A percentile compares a stretch with the other conserved stretches of the same genome.
These are phyloP conservation scores for Bubo bubo DNA, from an alignment of 2,113 vertebrate genomes.

Conservation along the genomic window DNA sequence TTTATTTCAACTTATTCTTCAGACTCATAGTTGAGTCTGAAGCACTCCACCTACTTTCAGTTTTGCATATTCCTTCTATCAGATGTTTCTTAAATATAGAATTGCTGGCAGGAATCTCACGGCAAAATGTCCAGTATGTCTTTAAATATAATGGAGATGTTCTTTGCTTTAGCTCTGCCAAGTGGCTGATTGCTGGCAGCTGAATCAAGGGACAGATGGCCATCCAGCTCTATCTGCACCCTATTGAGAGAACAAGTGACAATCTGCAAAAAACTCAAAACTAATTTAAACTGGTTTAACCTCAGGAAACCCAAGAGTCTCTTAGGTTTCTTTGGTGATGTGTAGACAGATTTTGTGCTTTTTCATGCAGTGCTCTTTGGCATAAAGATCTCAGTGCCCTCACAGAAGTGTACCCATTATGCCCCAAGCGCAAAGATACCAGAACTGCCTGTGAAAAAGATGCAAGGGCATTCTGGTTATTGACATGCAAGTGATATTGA, in stretches of 20 bases:
- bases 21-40: background rate
- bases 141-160: constrained; percentile 56
- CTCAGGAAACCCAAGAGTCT: constrained; percentile 43
- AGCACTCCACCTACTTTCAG: background rate
- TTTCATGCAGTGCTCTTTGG: background rate
- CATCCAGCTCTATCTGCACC: constrained; percentile 47
- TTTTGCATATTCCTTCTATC: background rate
- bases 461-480: background rate
- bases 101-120: constrained; percentile 24
- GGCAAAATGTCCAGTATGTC: constrained; percentile 49
- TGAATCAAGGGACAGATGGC: constrained; percentile 68
- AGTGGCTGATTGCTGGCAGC: constrained; percentile 63
- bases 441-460: background rate
- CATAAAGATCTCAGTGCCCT: background rate
- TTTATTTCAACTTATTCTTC: background rate
- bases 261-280: constrained; percentile 67
- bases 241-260: constrained; percentile 67
- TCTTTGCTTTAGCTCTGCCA: constrained; percentile 30
- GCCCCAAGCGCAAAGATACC: background rate
- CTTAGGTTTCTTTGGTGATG: background rate
- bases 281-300: constrained; percentile 71
- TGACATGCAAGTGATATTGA: background rate
- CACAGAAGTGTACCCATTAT: background rate
- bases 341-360: background rate
- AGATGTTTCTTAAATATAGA: constrained; percentile 14